Evolutionary conservation across 2,797 vertebrate species (phyloP), one percentile per base, ranked within the genome.

Genomic region (Typhlichthys subterraneus): DNA sequence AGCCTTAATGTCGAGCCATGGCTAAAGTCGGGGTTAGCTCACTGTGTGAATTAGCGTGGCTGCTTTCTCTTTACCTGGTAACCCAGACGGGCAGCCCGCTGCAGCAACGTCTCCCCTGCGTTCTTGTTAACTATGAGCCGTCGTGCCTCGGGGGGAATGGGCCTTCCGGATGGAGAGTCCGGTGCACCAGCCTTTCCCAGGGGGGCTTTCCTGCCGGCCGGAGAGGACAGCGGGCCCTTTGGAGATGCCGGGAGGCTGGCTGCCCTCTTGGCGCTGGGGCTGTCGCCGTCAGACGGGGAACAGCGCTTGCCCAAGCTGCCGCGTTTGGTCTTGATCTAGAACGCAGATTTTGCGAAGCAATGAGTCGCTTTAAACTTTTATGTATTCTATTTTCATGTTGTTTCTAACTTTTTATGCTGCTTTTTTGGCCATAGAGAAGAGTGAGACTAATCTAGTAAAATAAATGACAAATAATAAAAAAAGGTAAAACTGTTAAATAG

Each of bases 91-190:
- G 97, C 96, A 0, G 97, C 98, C 51, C 97, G 93, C 69, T 99
- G 98, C 71, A 99, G 90, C 58, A 99, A 85, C 0, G 98, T 99
- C 90, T 99, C 98, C 1, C 98, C 98, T 0, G 97, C 97, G 0
- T 99, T 99, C 83, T 99, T 99, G 89, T 99, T 99, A 61, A 99
- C 98, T 0, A 99, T 99, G 77, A 99, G 91, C 52, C 97, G 91
- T 9, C 98, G 95, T 10, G 97, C 97, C 72, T 98, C 96, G 0
- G 97, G 96, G 48, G 97, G 97, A 69, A 97, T 63, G 0, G 91
- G 92, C 52, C 90, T 92, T 64, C 90, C 85, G 0, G 78, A 42
- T 0, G 94, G 91, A 45, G 93, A 86, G 63, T 94, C 93, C 1
- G 82, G 72, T 12, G 75, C 73, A 61, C 62, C 88, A 85, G 63